Percentiles rank a stretch among this genome's conserved stretches.
phyloP scores from a whole-genome alignment of 2,797 vertebrate genomes.

The Sphenodon punctatus region DNA sequence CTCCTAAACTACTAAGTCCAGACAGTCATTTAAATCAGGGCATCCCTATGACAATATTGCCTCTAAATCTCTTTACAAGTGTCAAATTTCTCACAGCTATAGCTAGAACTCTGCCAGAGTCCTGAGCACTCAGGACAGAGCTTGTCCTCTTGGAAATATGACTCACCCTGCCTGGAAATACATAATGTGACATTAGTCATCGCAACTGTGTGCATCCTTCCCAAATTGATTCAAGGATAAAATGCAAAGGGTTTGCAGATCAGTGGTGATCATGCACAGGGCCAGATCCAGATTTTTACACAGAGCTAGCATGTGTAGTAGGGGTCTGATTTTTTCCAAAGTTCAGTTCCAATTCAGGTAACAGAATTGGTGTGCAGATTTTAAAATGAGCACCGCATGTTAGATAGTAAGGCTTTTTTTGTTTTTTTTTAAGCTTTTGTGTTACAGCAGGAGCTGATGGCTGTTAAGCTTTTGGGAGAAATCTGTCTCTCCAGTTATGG shows the following conservation, averaged over 20 bases:
- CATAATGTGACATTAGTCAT: fast-evolving
- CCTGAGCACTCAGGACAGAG: neutral
- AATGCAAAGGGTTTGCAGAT: fast-evolving
- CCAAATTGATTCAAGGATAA: neutral
- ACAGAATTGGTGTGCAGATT: neutral
- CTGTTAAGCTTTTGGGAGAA: no score
- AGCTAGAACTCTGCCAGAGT: neutral
- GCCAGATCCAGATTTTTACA: neutral
- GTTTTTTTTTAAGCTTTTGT: no score
- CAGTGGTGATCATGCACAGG: fast-evolving
- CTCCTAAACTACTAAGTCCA: neutral
- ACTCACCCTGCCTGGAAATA: fast-evolving
- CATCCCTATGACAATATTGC: neutral
- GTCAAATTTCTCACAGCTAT: constrained; percentile 2
- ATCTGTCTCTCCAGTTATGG: no score
- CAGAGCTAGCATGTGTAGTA: neutral
- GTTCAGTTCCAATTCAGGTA: neutral
- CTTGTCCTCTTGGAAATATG: neutral
- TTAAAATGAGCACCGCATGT: neutral
- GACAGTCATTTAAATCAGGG: fast-evolving
- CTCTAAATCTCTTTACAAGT: fast-evolving
- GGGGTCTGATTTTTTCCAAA: neutral
- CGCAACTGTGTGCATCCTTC: neutral
- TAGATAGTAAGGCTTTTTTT: neutral
- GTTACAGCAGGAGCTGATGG: no score